These are phyloP conservation scores for Alcedo atthis DNA, from an alignment of 2,797 vertebrate genomes.

Conservation along the genomic window DNA sequence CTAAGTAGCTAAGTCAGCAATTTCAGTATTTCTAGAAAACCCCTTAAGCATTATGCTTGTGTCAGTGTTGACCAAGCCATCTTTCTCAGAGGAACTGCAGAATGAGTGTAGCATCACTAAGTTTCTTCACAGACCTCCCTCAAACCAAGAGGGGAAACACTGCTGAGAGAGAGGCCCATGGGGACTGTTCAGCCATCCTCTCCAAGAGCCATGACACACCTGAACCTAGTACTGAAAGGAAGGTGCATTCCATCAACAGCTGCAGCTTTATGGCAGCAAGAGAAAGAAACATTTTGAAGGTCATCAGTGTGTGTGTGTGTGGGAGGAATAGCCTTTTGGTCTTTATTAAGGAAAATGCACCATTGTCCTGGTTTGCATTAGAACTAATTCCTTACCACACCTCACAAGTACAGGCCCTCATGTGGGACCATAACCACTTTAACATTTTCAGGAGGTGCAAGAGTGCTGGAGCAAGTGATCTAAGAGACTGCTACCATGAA, in stretches of 20 bases:
- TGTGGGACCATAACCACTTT: not conserved
- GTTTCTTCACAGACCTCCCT: not conserved
- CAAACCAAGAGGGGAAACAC: not conserved
- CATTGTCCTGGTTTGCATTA: not conserved
- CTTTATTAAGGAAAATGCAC: not conserved
- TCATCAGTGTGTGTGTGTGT: too few relatives aligned
- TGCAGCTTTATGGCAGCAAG: accelerated
- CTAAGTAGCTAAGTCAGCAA: not conserved
- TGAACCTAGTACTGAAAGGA: not conserved
- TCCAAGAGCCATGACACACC: too few relatives aligned
- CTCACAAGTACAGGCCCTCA: not conserved
- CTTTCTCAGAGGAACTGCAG: not conserved
- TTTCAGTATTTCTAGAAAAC: not conserved
- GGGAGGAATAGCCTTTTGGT: too few relatives aligned
- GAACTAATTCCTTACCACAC: too few relatives aligned
- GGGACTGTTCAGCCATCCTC: not conserved
- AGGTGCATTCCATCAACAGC: not conserved
- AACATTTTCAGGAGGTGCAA: not conserved
- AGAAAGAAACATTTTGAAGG: not conserved
- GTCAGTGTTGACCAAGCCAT: not conserved
- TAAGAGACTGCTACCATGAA: not conserved
- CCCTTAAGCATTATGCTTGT: not conserved
- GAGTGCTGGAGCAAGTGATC: not conserved
- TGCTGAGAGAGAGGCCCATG: too few relatives aligned
- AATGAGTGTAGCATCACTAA: not conserved